Conservation (phyloP, 2,888 invertebrate species). For the Pristionchus fissidentatus region DNA sequence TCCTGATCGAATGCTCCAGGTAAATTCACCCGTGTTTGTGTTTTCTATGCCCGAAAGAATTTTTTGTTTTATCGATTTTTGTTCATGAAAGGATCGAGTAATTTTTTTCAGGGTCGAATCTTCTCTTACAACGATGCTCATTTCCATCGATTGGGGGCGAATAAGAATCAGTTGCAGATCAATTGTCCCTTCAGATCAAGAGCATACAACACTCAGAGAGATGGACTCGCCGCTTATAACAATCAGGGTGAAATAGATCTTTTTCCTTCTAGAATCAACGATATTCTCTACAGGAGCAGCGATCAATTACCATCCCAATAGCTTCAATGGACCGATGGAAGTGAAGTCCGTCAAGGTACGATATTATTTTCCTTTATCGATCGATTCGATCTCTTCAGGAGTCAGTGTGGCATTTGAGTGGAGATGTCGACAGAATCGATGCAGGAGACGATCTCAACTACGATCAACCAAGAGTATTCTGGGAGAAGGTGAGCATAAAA, state of each 20-base stretch:
- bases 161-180: slow-evolving; percentile 85
- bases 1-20: slow-evolving; percentile 72
- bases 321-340: slow-evolving; percentile 87
- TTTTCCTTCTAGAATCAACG: too few species aligned
- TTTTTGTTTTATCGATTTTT: not conserved
- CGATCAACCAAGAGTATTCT: slow-evolving; percentile 87
- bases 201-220: slow-evolving; percentile 57
- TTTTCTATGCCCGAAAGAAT: not conserved
- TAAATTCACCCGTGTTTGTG: slow-evolving; percentile 37
- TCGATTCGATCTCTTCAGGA: not conserved
- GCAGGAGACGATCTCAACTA: slow-evolving; percentile 89
- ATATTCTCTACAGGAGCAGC: slow-evolving; percentile 81
- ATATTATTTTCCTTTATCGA: not conserved
- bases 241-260: too few species aligned
- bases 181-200: slow-evolving; percentile 12
- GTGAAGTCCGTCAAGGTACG: slow-evolving; percentile 65
- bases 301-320: slow-evolving; percentile 96
- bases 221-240: too few species aligned
- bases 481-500: slow-evolving; percentile 86
- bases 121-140: slow-evolving; percentile 88
- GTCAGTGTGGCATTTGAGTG: slow-evolving; percentile 81
- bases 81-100: not conserved
- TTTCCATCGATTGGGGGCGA: slow-evolving; percentile 89
- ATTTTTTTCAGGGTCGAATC: slow-evolving; percentile 75
- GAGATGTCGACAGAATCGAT: slow-evolving; percentile 86